Conservation (phyloP, 2,797 vertebrate species). For the Coregonus ussuriensis region DNA sequence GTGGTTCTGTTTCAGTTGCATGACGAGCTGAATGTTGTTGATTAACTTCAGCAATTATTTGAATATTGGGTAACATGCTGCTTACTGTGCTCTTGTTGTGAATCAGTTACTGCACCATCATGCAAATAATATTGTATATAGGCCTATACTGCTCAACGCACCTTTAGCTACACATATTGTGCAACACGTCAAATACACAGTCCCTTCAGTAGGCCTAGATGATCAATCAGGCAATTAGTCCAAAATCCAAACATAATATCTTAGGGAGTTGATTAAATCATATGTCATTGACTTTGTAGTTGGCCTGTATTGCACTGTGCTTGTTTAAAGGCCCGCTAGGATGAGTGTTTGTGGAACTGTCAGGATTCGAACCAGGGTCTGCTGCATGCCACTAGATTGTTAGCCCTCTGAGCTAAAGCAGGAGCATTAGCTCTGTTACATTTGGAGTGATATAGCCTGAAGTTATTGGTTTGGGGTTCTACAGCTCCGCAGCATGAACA, state of each 20-base stretch:
- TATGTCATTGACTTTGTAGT: not conserved
- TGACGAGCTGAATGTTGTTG: constrained; percentile 19
- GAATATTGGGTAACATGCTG: constrained; percentile 45
- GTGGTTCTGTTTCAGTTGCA: not conserved
- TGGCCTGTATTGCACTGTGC: not conserved
- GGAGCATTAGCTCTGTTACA: too few species aligned
- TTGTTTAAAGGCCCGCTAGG: not conserved
- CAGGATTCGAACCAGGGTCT: too few species aligned
- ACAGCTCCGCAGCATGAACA: too few species aligned
- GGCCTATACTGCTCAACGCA: not conserved
- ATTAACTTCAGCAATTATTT: constrained; percentile 47
- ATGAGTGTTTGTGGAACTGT: not conserved
- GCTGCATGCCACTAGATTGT: too few species aligned
- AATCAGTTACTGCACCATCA: constrained; percentile 22
- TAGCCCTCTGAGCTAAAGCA: too few species aligned
- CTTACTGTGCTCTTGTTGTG: constrained; percentile 40
- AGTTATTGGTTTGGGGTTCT: too few species aligned
- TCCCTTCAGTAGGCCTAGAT: not conserved
- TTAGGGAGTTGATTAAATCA: not conserved
- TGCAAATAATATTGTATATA: constrained; percentile 22
- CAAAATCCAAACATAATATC: not conserved
- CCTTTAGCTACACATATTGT: not conserved
- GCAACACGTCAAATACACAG: not conserved
- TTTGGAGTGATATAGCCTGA: too few species aligned
- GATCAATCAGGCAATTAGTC: not conserved